A percentile compares a stretch with the other conserved stretches of the same genome.
phyloP scores from a whole-genome alignment of 2,113 vertebrate species.

The Podocnemis expansa region DNA sequence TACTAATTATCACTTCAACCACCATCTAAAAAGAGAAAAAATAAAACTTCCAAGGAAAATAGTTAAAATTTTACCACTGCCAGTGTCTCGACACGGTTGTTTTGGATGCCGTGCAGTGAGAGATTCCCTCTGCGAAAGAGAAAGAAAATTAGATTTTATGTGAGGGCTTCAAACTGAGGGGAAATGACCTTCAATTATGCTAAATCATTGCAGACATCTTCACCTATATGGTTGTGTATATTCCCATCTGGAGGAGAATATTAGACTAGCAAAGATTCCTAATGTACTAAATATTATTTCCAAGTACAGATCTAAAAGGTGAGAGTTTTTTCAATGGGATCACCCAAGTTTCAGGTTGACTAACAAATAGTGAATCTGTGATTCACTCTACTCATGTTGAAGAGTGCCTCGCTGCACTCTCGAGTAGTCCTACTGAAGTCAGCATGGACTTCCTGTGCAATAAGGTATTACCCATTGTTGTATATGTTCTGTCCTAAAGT shows the following conservation, averaged over 20 bases:
- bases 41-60: slow-evolving; percentile 70
- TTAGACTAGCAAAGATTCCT: neutral
- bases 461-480: neutral
- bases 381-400: neutral
- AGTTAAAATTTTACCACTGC: slow-evolving; percentile 43
- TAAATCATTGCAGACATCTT: slow-evolving; percentile 50
- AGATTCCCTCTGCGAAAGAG: slow-evolving; percentile 36
- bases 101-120: slow-evolving; percentile 33
- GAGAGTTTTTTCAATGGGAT: neutral
- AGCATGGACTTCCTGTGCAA: neutral
- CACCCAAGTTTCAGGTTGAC: neutral
- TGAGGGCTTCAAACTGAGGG: slow-evolving; percentile 15
- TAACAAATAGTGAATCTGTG: neutral
- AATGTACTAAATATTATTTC: neutral
- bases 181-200: slow-evolving; percentile 57
- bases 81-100: slow-evolving; percentile 37
- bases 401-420: neutral
- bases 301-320: neutral
- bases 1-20: slow-evolving; percentile 63
- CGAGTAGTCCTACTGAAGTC: neutral
- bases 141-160: slow-evolving; percentile 27
- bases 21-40: slow-evolving; percentile 23
- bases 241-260: slow-evolving; percentile 23
- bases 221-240: neutral
- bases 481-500: neutral